Base-by-base conservation (phyloP, 2,113 vertebrate species). In the Pollimyrus isidori region DNA sequence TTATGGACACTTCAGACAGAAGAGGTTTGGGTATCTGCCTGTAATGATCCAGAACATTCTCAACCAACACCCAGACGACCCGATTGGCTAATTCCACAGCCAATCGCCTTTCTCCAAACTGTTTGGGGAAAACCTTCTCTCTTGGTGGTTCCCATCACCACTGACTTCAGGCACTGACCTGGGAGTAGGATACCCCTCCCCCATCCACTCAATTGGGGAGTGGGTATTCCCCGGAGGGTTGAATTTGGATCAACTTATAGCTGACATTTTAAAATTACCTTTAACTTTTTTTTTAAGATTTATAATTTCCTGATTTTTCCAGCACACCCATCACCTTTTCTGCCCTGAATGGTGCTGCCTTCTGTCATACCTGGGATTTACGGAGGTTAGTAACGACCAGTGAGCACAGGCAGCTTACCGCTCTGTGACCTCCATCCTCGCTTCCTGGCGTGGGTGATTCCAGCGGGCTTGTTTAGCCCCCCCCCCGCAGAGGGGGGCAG, bases 401-500 rank as follows among this genome's bases (percentile, higher is more conserved):
- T 48, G 17, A 82, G 6, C 7, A 13, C 39, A 1, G 9, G 35
- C 35, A 21, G 17, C 87, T 87, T 53, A 87, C 87, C 52, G 21
- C 87, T 62, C 87, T 65, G 30, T n/a, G 50, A 45, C 53, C 30
- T 19, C 53, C 85, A 86, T 86, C 85, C 48, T 86, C 85, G 48
- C 19, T 17, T 56, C 87, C 35, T 3, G 23, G 49, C 35, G 87
- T 58, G 87, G 52, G 53, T 26, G 87, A n/a, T n/a, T 39, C 53
- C 39, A 85, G 30, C 15, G 49, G 52, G 76, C 52, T 84, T 45
- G 19, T 45, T 35, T 46, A 30, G n/a, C 73, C 35, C 30, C 65
- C 69, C 69, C 88, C 69, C 49, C 46, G 87, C 42, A 49, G 87
- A n/a, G 56, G 62, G 82, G 82, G 69, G 69, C 35, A 76, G 73